These are phyloP conservation scores for Setophaga coronata DNA, from an alignment of 2,113 vertebrate species.

Conservation along the genomic window DNA sequence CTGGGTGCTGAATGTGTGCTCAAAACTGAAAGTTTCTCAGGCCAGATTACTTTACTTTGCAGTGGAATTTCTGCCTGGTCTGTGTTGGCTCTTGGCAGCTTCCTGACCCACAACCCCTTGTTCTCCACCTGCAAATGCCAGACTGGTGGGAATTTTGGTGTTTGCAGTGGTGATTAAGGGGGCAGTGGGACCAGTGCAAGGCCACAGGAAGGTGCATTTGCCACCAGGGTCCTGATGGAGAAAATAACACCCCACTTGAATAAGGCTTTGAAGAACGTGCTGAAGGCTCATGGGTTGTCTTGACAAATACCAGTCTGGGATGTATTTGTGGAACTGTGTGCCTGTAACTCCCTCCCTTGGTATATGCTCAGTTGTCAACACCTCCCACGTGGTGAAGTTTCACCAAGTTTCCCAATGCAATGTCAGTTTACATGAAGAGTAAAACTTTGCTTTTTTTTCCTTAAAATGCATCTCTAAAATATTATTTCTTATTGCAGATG, in stretches of 20 bases:
- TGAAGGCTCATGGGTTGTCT: neutral
- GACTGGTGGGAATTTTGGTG: neutral
- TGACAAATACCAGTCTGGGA: neutral
- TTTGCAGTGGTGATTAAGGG: neutral
- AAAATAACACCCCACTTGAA: neutral
- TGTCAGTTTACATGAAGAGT: neutral
- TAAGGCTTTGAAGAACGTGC: neutral
- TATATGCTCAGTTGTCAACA: slow-evolving; percentile 30
- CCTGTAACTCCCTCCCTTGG: neutral
- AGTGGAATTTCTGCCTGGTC: neutral
- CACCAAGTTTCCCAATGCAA: neutral
- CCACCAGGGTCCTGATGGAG: neutral
- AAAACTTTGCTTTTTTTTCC: neutral
- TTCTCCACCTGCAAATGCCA: neutral
- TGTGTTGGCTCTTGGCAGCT: neutral
- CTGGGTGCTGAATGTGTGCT: neutral
- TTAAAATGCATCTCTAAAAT: neutral
- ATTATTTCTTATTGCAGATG: neutral
- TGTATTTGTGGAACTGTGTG: neutral
- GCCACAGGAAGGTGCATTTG: neutral
- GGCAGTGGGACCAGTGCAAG: fast-evolving
- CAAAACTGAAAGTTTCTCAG: neutral
- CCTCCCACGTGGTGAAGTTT: slow-evolving; percentile 31
- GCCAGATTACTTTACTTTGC: neutral
- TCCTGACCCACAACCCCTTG: neutral